phyloP scores from a whole-genome alignment of 2,113 vertebrate genomes.

The Junco hyemalis region DNA sequence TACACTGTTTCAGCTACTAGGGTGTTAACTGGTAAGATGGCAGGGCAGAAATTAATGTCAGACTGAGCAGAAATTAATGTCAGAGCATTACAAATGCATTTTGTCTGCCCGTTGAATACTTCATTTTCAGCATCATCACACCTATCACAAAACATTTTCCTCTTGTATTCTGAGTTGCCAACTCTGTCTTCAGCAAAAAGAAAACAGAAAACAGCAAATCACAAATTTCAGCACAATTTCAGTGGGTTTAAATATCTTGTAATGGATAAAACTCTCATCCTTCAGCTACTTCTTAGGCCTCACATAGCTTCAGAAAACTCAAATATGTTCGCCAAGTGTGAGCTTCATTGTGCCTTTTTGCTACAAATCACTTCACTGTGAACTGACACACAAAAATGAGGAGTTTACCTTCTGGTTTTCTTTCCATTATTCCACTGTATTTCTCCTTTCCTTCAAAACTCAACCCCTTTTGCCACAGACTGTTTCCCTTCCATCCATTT shows the following conservation, averaged over 20 bases:
- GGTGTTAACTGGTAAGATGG: not conserved
- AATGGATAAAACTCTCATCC: not conserved
- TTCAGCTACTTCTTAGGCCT: not conserved
- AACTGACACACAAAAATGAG: not conserved
- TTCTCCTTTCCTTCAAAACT: not conserved
- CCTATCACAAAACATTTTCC: not conserved
- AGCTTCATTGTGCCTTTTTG: not conserved
- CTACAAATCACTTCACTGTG: not conserved
- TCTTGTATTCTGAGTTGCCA: not conserved
- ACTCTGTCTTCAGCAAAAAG: not conserved
- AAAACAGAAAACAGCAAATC: not conserved
- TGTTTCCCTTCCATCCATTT: not conserved
- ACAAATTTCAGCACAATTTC: not conserved
- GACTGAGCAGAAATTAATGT: conserved; percentile 2
- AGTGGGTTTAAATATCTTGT: not conserved
- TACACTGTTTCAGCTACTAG: not conserved
- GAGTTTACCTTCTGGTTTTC: not conserved
- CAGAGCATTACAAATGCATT: conserved; percentile 3
- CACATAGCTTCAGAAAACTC: not conserved
- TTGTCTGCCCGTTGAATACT: not conserved
- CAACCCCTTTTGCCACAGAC: not conserved
- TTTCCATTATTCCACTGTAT: not conserved
- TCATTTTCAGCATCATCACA: not conserved
- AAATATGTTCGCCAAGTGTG: not conserved
- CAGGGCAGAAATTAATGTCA: conserved; percentile 2